Conservation (phyloP, 2,888 invertebrate genomes). For the Thyatira batis region DNA sequence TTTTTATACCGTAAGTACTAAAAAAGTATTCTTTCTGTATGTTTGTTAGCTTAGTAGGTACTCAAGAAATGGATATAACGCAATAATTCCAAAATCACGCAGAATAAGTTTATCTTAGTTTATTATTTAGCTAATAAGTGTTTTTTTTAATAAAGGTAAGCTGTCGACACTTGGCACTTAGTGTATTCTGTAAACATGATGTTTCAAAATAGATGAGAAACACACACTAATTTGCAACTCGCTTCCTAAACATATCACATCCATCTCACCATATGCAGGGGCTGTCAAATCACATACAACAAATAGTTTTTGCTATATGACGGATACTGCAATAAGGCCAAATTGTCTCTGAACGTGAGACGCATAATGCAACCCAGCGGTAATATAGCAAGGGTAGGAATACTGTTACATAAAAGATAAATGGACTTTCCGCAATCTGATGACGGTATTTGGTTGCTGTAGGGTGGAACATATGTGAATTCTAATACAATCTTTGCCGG, state of each 20-base stretch:
- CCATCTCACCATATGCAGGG: not conserved
- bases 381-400: not conserved
- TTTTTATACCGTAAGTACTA: no score
- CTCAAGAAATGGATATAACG: no score
- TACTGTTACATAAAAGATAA: not conserved
- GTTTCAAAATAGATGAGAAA: not conserved
- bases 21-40: no score
- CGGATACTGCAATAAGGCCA: not conserved
- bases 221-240: not conserved
- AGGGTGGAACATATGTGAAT: no score
- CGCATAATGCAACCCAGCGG: not conserved
- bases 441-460: not conserved
- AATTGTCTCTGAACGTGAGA: not conserved
- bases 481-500: no score
- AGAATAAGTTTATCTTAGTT: no score
- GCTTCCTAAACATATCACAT: not conserved
- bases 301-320: conserved; percentile 1
- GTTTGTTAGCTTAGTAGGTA: no score
- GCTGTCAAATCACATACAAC: not conserved
- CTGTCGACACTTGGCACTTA: no score
- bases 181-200: no score
- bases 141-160: no score
- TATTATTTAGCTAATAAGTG: no score
- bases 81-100: no score
- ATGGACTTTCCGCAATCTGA: not conserved